phyloP scores from a whole-genome alignment of 2,797 vertebrate genomes.

The Diceros bicornis region DNA sequence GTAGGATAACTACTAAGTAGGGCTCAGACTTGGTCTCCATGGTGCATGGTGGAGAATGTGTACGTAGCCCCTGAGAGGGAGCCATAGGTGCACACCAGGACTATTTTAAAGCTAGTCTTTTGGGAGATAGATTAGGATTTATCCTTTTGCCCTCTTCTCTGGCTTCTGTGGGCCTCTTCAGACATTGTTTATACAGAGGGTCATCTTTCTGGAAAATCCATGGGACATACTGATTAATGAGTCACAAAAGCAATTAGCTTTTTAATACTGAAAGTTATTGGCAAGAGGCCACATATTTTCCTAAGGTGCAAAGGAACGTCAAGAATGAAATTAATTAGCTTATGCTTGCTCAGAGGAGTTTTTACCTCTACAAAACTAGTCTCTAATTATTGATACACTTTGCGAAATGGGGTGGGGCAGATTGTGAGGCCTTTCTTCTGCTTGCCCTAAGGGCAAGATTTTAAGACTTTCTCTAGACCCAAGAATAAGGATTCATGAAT shows the following conservation, averaged over 20 bases:
- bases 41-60: background rate
- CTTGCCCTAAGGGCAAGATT: background rate
- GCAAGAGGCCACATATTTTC: conserved; percentile 32
- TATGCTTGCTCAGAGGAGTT: conserved; percentile 15
- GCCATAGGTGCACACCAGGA: background rate
- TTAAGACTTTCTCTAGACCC: conserved; percentile 45
- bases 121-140: conserved; percentile 46
- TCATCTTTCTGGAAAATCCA: conserved; percentile 72
- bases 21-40: background rate
- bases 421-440: background rate
- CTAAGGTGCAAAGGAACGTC: conserved; percentile 23
- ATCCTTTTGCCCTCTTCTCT: conserved; percentile 8
- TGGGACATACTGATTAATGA: conserved; percentile 65
- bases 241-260: conserved; percentile 66
- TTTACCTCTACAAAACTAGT: conserved; percentile 25
- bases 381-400: conserved; percentile 2
- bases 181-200: conserved; percentile 61
- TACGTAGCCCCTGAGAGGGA: background rate
- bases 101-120: background rate
- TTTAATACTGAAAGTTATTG: conserved; percentile 50
- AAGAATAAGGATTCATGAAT: background rate
- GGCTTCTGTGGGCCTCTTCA: conserved; percentile 57
- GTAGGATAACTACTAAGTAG: background rate
- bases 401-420: background rate
- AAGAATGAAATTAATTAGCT: conserved; percentile 68